These are phyloP conservation scores for Macroramphosus scolopax DNA, from an alignment of 2,797 vertebrate species.

Conservation along the genomic window DNA sequence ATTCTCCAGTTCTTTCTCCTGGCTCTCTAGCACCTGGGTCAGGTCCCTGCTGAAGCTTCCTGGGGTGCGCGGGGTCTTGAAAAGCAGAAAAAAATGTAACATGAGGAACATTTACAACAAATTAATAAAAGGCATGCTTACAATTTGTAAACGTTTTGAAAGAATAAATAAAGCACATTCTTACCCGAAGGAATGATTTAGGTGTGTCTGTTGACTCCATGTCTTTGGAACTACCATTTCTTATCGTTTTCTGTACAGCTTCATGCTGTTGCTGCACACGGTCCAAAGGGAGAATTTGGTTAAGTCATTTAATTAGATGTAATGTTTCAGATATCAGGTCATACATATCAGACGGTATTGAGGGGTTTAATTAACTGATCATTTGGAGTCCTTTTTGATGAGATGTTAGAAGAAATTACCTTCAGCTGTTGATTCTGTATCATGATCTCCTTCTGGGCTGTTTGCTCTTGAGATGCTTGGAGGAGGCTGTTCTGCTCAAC, in stretches of 20 bases:
- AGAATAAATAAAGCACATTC: not conserved
- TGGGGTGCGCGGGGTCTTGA: constrained; percentile 84
- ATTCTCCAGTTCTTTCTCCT: constrained; percentile 87
- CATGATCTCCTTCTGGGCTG: constrained; percentile 74
- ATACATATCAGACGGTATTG: too few species aligned
- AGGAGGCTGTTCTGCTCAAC: constrained; percentile 84
- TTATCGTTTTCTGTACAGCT: constrained; percentile 53
- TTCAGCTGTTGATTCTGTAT: constrained; percentile 83
- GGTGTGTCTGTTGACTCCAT: constrained; percentile 57
- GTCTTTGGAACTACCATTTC: constrained; percentile 39
- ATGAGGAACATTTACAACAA: not conserved
- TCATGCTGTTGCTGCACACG: constrained; percentile 72
- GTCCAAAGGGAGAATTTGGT: constrained; percentile 1
- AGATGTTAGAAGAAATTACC: constrained; percentile 66
- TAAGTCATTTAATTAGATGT: too few species aligned
- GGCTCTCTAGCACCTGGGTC: constrained; percentile 82
- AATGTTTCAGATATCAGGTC: too few species aligned
- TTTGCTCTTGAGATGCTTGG: constrained; percentile 81
- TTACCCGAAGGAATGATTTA: constrained; percentile 64
- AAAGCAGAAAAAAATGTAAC: not conserved
- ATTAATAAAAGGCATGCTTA: not conserved
- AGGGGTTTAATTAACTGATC: too few species aligned
- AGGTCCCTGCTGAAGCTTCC: constrained; percentile 80
- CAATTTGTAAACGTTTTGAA: not conserved
- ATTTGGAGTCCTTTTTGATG: not conserved